Conservation (phyloP, 2,797 vertebrate species). For the Channa striata region DNA sequence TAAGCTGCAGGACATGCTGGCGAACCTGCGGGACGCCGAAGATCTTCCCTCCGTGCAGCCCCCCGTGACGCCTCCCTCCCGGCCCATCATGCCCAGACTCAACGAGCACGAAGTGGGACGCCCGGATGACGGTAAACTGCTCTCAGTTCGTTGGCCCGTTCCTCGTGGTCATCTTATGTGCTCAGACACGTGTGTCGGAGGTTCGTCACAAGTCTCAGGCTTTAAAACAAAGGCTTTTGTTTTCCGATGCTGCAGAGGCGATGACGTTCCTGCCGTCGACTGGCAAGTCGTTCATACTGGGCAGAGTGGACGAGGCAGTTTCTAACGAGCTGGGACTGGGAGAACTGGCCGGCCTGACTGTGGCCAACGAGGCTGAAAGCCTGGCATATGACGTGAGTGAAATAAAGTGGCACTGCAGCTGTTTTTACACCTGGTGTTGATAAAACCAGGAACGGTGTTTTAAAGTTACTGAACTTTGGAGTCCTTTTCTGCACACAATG, state of each 20-base stretch:
- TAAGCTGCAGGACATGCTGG: conserved; percentile 98
- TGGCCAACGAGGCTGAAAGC: conserved; percentile 94
- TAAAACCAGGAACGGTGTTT: no score
- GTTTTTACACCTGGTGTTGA: no score
- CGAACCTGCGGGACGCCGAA: conserved; percentile 94
- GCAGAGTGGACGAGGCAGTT: conserved; percentile 89
- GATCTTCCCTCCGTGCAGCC: conserved; percentile 91
- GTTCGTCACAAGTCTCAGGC: no score
- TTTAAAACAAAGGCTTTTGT: background rate
- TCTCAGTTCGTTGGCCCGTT: no score
- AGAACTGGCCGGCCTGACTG: conserved; percentile 94
- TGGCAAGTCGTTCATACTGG: conserved; percentile 95
- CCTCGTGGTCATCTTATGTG: no score
- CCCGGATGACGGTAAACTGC: conserved; percentile 88
- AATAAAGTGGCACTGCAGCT: background rate
- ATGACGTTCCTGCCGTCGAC: conserved; percentile 92
- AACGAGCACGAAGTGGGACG: conserved; percentile 89
- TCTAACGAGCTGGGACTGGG: conserved; percentile 93
- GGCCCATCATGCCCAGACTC: conserved; percentile 87
- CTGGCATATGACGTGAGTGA: conserved; percentile 91
- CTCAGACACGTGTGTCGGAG: no score
- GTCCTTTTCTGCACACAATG: no score
- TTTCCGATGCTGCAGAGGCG: conserved; percentile 83
- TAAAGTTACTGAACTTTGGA: no score
- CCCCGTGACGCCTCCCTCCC: conserved; percentile 85